Evolutionary conservation across 53 echinoderm and acorn worm genomes (phyloP).

Genomic region (Hippasteria phrygiana): DNA sequence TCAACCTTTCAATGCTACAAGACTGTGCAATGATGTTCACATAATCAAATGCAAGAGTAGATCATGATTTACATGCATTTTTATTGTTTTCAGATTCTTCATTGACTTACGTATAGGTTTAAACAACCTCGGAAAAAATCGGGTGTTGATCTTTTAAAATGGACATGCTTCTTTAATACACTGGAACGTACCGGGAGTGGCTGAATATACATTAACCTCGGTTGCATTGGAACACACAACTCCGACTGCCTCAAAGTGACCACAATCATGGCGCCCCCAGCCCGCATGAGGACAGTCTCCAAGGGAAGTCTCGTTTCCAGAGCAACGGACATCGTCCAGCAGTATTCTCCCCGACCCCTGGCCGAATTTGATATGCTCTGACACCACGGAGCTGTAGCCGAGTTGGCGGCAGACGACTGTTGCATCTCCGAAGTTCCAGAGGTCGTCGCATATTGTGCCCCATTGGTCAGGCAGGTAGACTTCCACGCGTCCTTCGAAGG

Average conservation of each 20-base stretch:
- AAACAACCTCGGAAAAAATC: no score
- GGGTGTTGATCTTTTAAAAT: no score
- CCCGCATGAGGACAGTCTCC: constrained; percentile 16
- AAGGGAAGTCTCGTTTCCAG: constrained; percentile 9
- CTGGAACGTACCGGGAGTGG: neutral
- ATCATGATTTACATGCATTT: no score
- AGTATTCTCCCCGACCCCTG: neutral
- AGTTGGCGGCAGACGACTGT: constrained; percentile 54
- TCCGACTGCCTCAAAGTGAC: constrained; percentile 33
- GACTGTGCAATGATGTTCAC: no score
- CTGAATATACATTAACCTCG: neutral
- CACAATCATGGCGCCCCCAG: constrained; percentile 12
- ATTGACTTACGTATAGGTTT: no score
- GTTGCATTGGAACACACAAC: constrained; percentile 29
- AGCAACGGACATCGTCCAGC: constrained; percentile 20
- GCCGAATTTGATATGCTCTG: constrained; percentile 40
- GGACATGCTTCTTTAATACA: no score
- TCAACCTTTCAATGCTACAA: no score
- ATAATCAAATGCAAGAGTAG: no score
- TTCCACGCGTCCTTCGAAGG: constrained; percentile 30
- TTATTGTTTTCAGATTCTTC: no score
- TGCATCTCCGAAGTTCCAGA: constrained; percentile 22
- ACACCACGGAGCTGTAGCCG: constrained; percentile 32
- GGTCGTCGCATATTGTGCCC: constrained; percentile 48
- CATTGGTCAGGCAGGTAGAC: constrained; percentile 17